Evolutionary conservation across 2,113 vertebrate species (phyloP).

Genomic region (Lanius ludovicianus): DNA sequence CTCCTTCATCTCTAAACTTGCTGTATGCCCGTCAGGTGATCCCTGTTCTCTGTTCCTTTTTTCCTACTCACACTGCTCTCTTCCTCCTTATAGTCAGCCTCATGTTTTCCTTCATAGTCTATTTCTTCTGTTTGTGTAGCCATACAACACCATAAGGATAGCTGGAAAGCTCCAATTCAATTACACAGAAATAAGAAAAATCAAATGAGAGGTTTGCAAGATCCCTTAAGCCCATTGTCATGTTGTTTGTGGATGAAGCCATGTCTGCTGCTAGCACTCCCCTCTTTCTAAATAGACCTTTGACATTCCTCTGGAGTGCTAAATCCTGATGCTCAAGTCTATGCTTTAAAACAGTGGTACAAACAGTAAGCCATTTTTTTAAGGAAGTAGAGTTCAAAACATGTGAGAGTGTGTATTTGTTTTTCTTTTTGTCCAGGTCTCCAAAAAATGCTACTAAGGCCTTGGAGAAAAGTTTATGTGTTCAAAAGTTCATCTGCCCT

Average conservation of each 20-base stretch:
- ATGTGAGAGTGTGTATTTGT: background rate
- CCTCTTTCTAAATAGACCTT: background rate
- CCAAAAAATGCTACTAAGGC: background rate
- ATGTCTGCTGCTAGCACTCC: background rate
- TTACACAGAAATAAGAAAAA: background rate
- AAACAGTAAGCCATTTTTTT: background rate
- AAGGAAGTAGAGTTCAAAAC: background rate
- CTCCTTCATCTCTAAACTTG: background rate
- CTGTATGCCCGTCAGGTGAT: background rate
- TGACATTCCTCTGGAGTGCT: rapidly evolving
- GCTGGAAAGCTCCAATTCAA: background rate
- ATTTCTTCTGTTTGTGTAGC: background rate
- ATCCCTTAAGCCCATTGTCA: background rate
- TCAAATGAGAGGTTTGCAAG: background rate
- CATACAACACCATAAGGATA: background rate
- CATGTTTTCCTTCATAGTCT: background rate
- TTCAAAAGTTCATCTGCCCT: background rate
- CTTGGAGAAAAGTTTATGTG: background rate
- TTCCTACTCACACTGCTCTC: background rate
- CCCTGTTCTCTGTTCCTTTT: background rate
- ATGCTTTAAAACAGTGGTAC: background rate
- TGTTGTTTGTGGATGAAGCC: background rate
- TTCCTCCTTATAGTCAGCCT: background rate
- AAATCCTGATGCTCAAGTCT: background rate
- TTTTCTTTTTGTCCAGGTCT: background rate